Percentiles rank a stretch among this genome's conserved stretches.
Evolutionary conservation across 2,888 invertebrate species (phyloP).

Genomic region (Bembecia ichneumoniformis): DNA sequence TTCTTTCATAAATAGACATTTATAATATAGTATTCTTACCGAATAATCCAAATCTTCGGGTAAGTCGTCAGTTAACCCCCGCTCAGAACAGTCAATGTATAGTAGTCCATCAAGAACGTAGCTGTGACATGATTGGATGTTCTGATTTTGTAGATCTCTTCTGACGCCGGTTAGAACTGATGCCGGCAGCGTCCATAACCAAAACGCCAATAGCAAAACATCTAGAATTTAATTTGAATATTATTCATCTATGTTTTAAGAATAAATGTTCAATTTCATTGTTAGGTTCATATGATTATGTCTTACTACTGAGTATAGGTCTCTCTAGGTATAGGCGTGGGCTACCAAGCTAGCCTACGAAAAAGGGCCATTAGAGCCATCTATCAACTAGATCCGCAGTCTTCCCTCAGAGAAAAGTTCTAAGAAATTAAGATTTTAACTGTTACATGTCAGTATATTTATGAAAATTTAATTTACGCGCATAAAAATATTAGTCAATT

Average conservation of each 20-base stretch:
- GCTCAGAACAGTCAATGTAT: conserved; percentile 47
- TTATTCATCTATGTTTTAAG: not conserved
- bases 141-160: conserved; percentile 23
- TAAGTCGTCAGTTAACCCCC: conserved; percentile 37
- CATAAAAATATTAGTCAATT: too few species aligned
- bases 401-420: too few species aligned
- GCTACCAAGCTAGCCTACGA: too few species aligned
- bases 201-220: conserved; percentile 28
- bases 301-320: too few species aligned
- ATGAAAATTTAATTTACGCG: too few species aligned
- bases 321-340: too few species aligned
- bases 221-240: conserved; percentile 26
- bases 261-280: not conserved
- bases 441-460: too few species aligned
- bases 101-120: conserved; percentile 30
- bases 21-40: conserved; percentile 41
- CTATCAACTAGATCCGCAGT: too few species aligned
- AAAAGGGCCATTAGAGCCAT: too few species aligned
- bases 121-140: conserved; percentile 24
- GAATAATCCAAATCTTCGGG: conserved; percentile 43
- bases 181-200: conserved; percentile 41
- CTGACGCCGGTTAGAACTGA: conserved; percentile 29
- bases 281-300: too few species aligned
- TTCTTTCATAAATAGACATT: too few species aligned
- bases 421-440: too few species aligned